Evolutionary conservation across 1,140 invertebrate species (phyloP).

Genomic region (Gryon sp.): DNA sequence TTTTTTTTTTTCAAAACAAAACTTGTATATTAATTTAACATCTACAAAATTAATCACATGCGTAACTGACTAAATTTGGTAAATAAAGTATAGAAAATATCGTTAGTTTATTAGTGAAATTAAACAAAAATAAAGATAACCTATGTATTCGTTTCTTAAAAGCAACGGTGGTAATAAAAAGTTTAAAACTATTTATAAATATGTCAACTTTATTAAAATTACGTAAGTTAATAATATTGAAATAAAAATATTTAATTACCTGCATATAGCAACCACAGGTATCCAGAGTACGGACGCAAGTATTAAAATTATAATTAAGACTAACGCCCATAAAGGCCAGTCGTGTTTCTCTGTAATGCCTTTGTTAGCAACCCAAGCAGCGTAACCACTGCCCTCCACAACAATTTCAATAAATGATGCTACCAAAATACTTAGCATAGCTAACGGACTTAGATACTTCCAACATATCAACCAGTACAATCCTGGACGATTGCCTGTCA

Average conservation of each 20-base stretch:
- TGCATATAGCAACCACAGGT: constrained; percentile 88
- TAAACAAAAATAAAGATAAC: too few relatives aligned
- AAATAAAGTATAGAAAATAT: too few relatives aligned
- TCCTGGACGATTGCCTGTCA: constrained; percentile 92
- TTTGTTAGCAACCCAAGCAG: constrained; percentile 88
- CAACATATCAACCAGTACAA: constrained; percentile 96
- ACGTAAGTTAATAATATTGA: too few relatives aligned
- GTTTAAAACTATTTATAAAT: too few relatives aligned
- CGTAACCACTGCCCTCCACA: constrained; percentile 90
- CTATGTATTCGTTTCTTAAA: too few relatives aligned
- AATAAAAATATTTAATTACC: too few relatives aligned
- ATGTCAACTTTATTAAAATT: too few relatives aligned
- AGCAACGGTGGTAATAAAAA: too few relatives aligned
- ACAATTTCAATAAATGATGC: constrained; percentile 92
- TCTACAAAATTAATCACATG: too few relatives aligned
- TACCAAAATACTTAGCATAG: constrained; percentile 92
- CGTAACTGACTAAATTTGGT: too few relatives aligned
- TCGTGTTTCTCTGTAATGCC: constrained; percentile 86
- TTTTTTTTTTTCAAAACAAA: neutral
- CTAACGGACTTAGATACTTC: constrained; percentile 94
- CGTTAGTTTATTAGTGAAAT: too few relatives aligned
- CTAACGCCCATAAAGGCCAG: constrained; percentile 90
- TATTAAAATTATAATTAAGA: constrained; percentile 88
- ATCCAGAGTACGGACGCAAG: constrained; percentile 93
- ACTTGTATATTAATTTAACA: neutral